Conservation (phyloP, 2,797 vertebrate genomes). For the Rhinoraja longicauda region DNA sequence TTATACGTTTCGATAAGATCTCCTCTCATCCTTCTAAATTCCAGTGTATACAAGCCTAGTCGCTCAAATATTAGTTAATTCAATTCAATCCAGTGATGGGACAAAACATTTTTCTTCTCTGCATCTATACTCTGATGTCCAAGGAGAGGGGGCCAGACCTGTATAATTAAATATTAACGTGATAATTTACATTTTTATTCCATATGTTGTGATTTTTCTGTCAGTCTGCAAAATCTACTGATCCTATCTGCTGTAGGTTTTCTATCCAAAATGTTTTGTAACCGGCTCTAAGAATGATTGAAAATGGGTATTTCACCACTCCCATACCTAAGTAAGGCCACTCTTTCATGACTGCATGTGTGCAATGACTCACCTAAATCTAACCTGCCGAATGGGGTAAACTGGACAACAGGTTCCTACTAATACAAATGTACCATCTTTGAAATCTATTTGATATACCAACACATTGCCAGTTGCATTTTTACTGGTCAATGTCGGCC, state of each 20-base stretch:
- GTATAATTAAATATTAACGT: conserved; percentile 7
- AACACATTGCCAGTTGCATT: neutral
- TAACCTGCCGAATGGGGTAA: neutral
- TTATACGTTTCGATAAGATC: too few species aligned
- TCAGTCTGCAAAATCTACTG: neutral
- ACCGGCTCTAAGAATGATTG: neutral
- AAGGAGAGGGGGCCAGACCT: neutral
- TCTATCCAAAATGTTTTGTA: neutral
- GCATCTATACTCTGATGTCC: neutral
- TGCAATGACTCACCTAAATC: neutral
- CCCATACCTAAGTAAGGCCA: neutral
- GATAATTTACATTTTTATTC: neutral
- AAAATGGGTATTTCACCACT: neutral
- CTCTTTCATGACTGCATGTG: too few species aligned
- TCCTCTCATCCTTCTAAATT: too few species aligned
- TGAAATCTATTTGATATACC: neutral
- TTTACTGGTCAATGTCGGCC: neutral
- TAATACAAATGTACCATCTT: neutral
- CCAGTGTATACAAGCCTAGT: too few species aligned
- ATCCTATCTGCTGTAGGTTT: neutral
- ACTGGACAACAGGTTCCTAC: neutral
- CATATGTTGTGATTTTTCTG: neutral
- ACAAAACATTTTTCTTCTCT: neutral
- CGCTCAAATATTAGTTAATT: neutral
- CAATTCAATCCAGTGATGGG: neutral